Evolutionary conservation across 2,888 invertebrate genomes (phyloP).

Genomic region (Beris morrisii): DNA sequence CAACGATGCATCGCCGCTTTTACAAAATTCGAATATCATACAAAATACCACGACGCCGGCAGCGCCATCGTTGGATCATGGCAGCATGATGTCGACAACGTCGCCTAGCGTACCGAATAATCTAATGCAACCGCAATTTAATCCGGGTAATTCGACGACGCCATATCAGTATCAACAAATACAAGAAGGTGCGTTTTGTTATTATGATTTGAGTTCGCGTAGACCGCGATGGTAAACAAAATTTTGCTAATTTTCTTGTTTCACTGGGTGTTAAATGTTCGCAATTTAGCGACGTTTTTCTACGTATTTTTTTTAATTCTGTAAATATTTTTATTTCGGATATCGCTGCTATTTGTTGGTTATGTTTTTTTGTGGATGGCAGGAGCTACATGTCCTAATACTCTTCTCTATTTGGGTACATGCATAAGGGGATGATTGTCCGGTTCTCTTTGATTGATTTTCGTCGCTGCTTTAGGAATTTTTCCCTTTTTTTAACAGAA

Average conservation of each 20-base stretch:
- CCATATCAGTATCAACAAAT: constrained; percentile 58
- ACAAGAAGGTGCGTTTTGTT: constrained; percentile 64
- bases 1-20: background rate
- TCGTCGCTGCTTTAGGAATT: too few relatives aligned
- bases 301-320: too few relatives aligned
- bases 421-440: too few relatives aligned
- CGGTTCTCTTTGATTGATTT: too few relatives aligned
- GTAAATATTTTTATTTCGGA: too few relatives aligned
- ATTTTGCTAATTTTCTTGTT: background rate
- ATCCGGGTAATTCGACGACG: constrained; percentile 53
- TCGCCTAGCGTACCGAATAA: too few relatives aligned
- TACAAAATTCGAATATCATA: background rate
- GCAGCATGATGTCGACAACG: background rate
- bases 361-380: too few relatives aligned
- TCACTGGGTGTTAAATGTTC: background rate
- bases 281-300: too few relatives aligned
- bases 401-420: too few relatives aligned
- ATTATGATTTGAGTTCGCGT: constrained; percentile 62
- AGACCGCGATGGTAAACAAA: constrained; percentile 62
- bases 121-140: constrained; percentile 53
- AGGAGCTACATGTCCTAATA: too few relatives aligned
- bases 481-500: too few relatives aligned
- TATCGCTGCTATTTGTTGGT: too few relatives aligned
- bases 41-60: constrained; percentile 23
- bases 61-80: background rate